Percentiles rank a stretch among this genome's conserved stretches.
These are phyloP conservation scores for Plectus sambesii DNA, from an alignment of 1,140 invertebrate genomes.

Conservation along the genomic window DNA sequence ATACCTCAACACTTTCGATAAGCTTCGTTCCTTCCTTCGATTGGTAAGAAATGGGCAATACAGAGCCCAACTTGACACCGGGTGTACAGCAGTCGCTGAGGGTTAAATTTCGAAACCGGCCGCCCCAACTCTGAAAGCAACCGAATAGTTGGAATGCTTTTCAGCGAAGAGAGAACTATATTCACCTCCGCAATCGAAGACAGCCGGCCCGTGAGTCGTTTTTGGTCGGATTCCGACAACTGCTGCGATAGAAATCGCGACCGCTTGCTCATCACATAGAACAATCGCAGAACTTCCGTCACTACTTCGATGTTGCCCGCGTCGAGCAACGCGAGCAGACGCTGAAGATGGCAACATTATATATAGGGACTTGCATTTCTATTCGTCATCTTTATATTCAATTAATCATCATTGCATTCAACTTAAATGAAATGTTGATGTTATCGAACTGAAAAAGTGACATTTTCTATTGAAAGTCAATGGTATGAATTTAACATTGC, in stretches of 20 bases:
- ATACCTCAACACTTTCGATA: too few species aligned
- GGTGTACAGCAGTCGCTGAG: conserved; percentile 14
- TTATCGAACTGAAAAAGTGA: too few species aligned
- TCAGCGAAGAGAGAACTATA: background rate
- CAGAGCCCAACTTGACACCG: background rate
- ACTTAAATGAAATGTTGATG: too few species aligned
- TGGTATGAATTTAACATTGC: too few species aligned
- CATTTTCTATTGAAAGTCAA: too few species aligned
- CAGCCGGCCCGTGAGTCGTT: conserved; percentile 6
- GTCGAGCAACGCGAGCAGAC: conserved; percentile 16
- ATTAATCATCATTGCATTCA: too few species aligned
- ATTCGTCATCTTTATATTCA: background rate
- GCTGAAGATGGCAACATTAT: conserved; percentile 1
- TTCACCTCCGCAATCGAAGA: conserved; percentile 18
- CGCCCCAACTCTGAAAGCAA: conserved; percentile 18
- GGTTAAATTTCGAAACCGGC: conserved; percentile 14
- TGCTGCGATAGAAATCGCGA: conserved; percentile 16
- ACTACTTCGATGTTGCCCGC: conserved; percentile 13
- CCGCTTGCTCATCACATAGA: conserved; percentile 21
- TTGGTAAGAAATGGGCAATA: conserved; percentile 17
- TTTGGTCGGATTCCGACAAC: conserved; percentile 14
- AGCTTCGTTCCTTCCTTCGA: too few species aligned
- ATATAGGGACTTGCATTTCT: background rate
- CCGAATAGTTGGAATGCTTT: background rate
- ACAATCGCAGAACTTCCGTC: conserved; percentile 17